Evolutionary conservation across 2,888 invertebrate genomes (phyloP), one percentile per base, ranked within the genome.

Genomic region (Tipula helvola): DNA sequence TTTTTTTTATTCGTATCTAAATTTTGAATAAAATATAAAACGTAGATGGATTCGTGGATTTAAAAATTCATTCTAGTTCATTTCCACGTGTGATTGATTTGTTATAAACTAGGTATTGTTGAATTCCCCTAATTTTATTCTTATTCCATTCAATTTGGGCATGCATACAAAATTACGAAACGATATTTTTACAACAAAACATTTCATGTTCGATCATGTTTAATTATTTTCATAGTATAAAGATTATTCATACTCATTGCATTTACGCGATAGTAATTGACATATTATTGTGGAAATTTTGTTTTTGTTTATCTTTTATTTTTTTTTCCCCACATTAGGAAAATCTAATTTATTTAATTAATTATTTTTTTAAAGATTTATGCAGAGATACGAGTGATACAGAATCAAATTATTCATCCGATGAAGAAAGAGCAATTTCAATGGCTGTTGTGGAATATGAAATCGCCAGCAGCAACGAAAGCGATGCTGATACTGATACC

Each of bases 351-450:
- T 39, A 39, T 39, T 84, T 36, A 47, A 87, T 36, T 28, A 36
- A 28, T 52, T 13, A 52, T 5, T 86, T 28, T 41, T 86, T 83
- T 86, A 16, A 86, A 89, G 89, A 89, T 87, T 83, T 89, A 83
- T 89, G 89, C 86, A 88, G 88, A 88, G 93, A 93, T 90, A 93
- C 93, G 88, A 92, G 92, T 90, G 93, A 93, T 90, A 92, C 93
- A 87, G 92, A 92, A 87, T 88, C 89, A 86, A 88, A 88, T 2
- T 88, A 87, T 86, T 87, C 86, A 44, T 87, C 87, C n/a, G 87
- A 87, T 44, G 87, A 42, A 57, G 88, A 88, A 87, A 90, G 89
- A 88, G 91, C 88, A 18, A 88, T 89, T 85, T 89, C 89, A 28
- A 87, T 89, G 36, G 88, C 88, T 86, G 90, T 89, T 36, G 88